Evolutionary conservation across 1,140 invertebrate species (phyloP).

Genomic region (Geopemphigus sp.): DNA sequence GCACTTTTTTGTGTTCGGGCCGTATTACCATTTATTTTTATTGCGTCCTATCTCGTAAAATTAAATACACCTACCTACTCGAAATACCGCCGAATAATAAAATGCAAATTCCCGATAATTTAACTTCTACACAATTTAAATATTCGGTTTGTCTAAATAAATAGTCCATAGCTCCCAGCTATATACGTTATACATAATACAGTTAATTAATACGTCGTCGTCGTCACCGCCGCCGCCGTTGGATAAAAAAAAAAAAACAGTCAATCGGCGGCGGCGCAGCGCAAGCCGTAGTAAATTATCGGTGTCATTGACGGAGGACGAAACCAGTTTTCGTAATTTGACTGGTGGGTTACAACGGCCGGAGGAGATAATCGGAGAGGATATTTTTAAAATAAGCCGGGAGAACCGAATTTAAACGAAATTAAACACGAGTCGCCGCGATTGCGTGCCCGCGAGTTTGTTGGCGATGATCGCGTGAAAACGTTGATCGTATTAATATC

Average conservation of each 20-base stretch:
- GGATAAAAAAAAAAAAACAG: constrained; percentile 2
- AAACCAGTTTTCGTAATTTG: constrained; percentile 39
- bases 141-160: constrained; percentile 42
- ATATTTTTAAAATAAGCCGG: constrained; percentile 6
- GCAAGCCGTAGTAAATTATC: constrained; percentile 27
- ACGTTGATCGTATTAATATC: too few species aligned
- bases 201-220: constrained; percentile 37
- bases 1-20: not conserved
- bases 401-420: not conserved
- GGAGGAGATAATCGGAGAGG: not conserved
- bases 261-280: not conserved
- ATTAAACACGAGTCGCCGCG: too few species aligned
- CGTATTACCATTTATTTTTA: constrained; percentile 25
- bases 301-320: constrained; percentile 23
- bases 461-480: not conserved
- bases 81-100: constrained; percentile 5
- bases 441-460: too few species aligned
- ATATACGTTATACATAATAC: not conserved
- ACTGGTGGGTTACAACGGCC: constrained; percentile 14
- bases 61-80: constrained; percentile 27
- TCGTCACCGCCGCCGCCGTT: not conserved
- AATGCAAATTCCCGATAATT: constrained; percentile 25
- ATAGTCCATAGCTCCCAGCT: not conserved
- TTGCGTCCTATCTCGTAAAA: constrained; percentile 22
- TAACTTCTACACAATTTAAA: not conserved